Evolutionary conservation across 2,797 vertebrate genomes (phyloP).

Genomic region (Strix occidentalis): DNA sequence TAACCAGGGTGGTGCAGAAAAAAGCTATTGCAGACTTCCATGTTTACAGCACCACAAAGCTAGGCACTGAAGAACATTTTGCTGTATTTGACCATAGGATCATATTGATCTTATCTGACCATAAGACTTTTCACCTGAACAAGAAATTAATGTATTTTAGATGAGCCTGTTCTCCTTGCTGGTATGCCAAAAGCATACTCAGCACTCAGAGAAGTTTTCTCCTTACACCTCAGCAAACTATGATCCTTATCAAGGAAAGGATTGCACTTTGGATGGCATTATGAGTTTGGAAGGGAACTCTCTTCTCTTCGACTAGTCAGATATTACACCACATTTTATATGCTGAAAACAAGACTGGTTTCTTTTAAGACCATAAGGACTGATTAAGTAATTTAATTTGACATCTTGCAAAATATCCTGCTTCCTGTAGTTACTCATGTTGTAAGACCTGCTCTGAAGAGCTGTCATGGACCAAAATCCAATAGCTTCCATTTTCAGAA

Average conservation of each 20-base stretch:
- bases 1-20: neutral
- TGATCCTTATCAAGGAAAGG: neutral
- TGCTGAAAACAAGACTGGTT: neutral
- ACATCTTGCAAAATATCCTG: conserved; percentile 15
- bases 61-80: neutral
- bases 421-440: neutral
- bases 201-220: neutral
- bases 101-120: neutral
- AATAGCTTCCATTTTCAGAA: neutral
- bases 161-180: neutral
- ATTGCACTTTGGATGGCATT: neutral
- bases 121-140: neutral
- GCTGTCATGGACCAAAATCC: neutral
- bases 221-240: neutral
- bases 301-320: neutral
- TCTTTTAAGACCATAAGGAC: neutral
- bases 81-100: neutral
- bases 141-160: neutral
- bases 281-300: neutral
- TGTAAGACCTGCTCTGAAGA: neutral
- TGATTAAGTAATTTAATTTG: neutral
- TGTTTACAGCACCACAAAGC: neutral
- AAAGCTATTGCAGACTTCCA: neutral
- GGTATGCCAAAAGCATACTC: neutral
- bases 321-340: neutral